Evolutionary conservation across 2,888 invertebrate species (phyloP).

Genomic region (Apotomis turbidana): DNA sequence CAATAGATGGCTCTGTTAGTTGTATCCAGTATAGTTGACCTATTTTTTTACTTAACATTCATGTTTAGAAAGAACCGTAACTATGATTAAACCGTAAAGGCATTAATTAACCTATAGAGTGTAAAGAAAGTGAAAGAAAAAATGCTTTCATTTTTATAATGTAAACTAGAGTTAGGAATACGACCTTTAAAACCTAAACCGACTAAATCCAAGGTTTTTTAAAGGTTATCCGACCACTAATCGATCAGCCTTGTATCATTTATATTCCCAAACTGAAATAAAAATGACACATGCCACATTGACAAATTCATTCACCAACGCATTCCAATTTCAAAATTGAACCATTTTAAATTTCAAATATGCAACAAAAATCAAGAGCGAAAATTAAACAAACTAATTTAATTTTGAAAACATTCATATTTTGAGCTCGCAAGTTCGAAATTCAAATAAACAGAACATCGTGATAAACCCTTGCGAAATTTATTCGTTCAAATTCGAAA

Average conservation of each 20-base stretch:
- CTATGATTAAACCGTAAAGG: too few species aligned
- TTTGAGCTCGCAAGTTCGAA: not conserved
- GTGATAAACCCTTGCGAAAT: slow-evolving; percentile 3
- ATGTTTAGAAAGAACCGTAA: not conserved
- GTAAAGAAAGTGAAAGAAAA: too few species aligned
- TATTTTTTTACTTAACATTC: not conserved
- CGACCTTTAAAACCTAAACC: not conserved
- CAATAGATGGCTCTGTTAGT: not conserved
- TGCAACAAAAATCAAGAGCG: slow-evolving; percentile 3
- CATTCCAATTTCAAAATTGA: slow-evolving; percentile 54
- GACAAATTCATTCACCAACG: slow-evolving; percentile 41
- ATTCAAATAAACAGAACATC: slow-evolving; percentile 1
- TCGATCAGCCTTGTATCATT: not conserved
- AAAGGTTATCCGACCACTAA: not conserved
- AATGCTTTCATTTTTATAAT: not conserved
- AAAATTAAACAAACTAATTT: not conserved
- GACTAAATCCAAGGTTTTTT: not conserved
- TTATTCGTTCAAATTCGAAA: slow-evolving; percentile 49
- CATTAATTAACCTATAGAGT: too few species aligned
- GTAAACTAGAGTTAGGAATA: not conserved
- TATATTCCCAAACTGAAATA: not conserved
- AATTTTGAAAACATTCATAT: not conserved
- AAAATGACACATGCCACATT: slow-evolving; percentile 41
- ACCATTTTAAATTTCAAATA: slow-evolving; percentile 44
- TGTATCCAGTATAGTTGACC: not conserved